phyloP scores from a whole-genome alignment of 2,888 invertebrate species.

The Hydrotaea cyrtoneurina region DNA sequence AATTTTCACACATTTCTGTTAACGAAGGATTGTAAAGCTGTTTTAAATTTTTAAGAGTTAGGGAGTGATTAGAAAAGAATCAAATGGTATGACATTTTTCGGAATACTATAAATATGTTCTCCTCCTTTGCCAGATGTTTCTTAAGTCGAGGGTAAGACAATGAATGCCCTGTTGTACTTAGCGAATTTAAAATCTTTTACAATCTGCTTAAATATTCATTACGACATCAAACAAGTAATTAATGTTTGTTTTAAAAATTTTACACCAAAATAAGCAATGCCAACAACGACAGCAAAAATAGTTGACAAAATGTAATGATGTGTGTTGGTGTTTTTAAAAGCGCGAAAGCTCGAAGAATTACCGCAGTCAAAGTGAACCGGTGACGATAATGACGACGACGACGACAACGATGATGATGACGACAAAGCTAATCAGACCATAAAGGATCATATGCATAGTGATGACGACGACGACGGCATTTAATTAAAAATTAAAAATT shows the following conservation, averaged over 20 bases:
- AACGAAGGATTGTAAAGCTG: no score
- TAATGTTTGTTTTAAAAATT: background rate
- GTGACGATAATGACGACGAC: no score
- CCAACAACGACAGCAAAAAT: background rate
- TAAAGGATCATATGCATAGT: background rate
- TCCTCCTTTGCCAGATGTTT: no score
- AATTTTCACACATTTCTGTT: no score
- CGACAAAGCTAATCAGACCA: background rate
- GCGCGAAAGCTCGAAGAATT: no score
- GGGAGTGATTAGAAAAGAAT: no score
- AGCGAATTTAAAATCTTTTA: background rate
- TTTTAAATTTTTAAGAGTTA: no score
- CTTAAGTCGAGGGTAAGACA: no score
- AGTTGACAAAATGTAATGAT: conserved; percentile 16
- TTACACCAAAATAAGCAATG: background rate
- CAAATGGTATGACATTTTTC: no score
- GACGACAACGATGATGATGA: background rate
- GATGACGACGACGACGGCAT: conserved; percentile 25
- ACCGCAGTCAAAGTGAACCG: no score
- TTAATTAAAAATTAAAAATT: conserved; percentile 55
- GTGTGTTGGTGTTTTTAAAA: background rate
- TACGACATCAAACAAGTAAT: background rate
- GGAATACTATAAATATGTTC: no score
- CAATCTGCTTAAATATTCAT: background rate
- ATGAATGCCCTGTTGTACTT: no score